These are phyloP conservation scores for Trachelus iudaicus DNA, from an alignment of 2,888 invertebrate species.

Conservation along the genomic window DNA sequence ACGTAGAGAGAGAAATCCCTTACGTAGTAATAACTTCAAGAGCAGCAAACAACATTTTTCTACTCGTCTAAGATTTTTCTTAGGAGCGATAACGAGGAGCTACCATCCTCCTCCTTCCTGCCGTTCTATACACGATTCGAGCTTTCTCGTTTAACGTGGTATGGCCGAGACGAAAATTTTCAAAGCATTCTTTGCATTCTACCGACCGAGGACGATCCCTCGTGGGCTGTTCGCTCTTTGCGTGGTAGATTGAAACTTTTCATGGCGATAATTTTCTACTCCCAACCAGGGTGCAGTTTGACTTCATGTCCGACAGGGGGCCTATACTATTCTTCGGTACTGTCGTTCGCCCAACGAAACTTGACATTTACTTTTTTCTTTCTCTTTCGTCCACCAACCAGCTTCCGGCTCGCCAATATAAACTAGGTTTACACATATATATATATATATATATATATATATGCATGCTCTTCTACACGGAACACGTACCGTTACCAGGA, in stretches of 20 bases:
- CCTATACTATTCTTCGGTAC: slow-evolving; percentile 31
- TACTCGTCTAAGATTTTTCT: background rate
- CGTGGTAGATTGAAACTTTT: slow-evolving; percentile 54
- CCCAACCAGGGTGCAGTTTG: slow-evolving; percentile 46
- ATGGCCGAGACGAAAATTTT: background rate
- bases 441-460: too few species aligned
- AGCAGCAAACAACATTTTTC: background rate
- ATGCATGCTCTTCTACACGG: background rate
- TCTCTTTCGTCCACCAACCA: background rate
- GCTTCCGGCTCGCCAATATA: slow-evolving; percentile 12
- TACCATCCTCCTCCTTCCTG: background rate
- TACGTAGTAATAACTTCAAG: background rate
- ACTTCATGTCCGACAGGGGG: slow-evolving; percentile 50
- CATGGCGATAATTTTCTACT: slow-evolving; percentile 51
- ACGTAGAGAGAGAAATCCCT: background rate
- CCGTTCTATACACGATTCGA: fast-evolving
- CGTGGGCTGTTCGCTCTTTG: slow-evolving; percentile 37
- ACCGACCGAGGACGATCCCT: slow-evolving; percentile 14
- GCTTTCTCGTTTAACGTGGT: background rate
- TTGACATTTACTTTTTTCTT: background rate
- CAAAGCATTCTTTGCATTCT: background rate
- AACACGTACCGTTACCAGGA: background rate
- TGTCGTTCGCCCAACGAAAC: background rate
- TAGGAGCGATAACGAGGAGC: background rate
- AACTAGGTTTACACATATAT: slow-evolving; percentile 22